A percentile compares a stretch with the other conserved stretches of the same genome.
Evolutionary conservation across 2,888 invertebrate species (phyloP).

Genomic region (Acanthosepion pharaonis): DNA sequence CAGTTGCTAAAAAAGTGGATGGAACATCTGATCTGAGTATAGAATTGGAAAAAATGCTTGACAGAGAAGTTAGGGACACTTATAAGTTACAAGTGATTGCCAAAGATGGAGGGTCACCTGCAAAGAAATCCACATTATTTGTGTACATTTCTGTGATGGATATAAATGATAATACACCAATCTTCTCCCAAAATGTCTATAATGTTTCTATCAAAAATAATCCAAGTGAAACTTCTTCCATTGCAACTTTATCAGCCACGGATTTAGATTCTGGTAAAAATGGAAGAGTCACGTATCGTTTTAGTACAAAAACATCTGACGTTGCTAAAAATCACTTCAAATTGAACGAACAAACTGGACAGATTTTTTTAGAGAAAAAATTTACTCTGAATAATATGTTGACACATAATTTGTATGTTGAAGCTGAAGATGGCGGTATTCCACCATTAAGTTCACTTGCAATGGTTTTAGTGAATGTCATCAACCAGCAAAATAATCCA

Average conservation of each 20-base stretch:
- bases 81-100: too few species aligned
- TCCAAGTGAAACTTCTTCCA: background rate
- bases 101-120: too few species aligned
- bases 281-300: constrained; percentile 1
- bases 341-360: background rate
- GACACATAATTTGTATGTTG: background rate
- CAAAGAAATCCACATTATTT: too few species aligned
- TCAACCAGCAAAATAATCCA: background rate
- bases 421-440: background rate
- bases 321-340: background rate
- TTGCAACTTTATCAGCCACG: constrained; percentile 8
- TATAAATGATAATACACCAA: background rate
- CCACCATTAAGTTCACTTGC: background rate
- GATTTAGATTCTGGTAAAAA: constrained; percentile 1
- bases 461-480: background rate
- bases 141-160: background rate
- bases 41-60: background rate
- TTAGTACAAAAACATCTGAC: constrained; percentile 18
- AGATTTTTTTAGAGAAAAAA: background rate
- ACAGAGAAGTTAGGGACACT: background rate
- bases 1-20: background rate
- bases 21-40: background rate
- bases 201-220: constrained; percentile 5
- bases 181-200: background rate
- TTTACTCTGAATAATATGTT: background rate